Conservation (phyloP, 1,140 invertebrate species). For the Sinonovacula constricta region DNA sequence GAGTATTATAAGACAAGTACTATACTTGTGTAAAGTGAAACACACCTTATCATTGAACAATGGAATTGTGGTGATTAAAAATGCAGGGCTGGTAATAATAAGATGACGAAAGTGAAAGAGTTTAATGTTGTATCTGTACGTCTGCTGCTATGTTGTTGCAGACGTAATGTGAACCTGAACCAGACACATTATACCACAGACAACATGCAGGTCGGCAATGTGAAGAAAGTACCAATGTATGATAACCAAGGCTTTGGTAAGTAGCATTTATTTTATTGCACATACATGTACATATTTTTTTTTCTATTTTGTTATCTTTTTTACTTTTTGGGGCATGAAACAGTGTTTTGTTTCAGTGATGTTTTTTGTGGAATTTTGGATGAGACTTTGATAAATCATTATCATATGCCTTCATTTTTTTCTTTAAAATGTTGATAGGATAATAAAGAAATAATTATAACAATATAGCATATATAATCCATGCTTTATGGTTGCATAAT, state of each 20-base stretch:
- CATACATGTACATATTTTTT: no score
- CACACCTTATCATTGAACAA: background rate
- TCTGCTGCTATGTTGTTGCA: slow-evolving; percentile 53
- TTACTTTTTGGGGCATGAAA: no score
- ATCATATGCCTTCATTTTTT: no score
- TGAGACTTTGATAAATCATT: no score
- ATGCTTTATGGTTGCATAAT: no score
- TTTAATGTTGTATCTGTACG: background rate
- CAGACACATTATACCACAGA: slow-evolving; percentile 63
- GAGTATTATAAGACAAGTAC: background rate
- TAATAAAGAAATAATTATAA: no score
- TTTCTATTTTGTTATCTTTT: no score
- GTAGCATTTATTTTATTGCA: no score
- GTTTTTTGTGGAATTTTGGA: no score
- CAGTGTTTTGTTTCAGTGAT: no score
- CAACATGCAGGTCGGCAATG: slow-evolving; percentile 65
- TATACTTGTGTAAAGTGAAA: background rate
- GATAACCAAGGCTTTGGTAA: slow-evolving; percentile 73
- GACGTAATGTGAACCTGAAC: slow-evolving; percentile 69
- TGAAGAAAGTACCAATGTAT: slow-evolving; percentile 69
- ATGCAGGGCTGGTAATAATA: background rate
- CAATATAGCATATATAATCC: no score
- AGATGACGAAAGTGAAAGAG: background rate
- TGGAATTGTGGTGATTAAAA: background rate
- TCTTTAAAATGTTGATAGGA: no score